These are phyloP conservation scores for Pyrocoelia pectoralis DNA, from an alignment of 2,888 invertebrate genomes.

Conservation along the genomic window DNA sequence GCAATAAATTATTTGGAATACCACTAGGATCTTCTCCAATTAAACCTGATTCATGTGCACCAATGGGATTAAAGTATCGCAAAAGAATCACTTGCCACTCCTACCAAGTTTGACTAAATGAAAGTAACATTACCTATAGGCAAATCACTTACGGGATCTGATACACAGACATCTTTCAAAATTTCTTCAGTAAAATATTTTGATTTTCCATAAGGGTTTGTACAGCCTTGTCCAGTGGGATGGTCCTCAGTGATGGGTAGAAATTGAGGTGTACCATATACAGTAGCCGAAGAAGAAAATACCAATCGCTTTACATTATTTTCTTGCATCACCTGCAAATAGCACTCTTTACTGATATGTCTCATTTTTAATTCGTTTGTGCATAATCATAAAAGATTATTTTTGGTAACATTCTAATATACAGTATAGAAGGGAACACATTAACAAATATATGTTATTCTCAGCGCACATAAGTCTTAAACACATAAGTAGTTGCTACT, in stretches of 20 bases:
- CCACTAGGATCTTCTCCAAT: conserved; percentile 95
- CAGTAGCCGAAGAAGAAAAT: conserved; percentile 92
- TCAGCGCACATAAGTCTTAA: too few species aligned
- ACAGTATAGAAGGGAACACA: too few species aligned
- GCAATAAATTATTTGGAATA: conserved; percentile 94
- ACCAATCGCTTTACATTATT: conserved; percentile 78
- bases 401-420: too few species aligned
- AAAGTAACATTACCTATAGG: not conserved
- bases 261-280: conserved; percentile 87
- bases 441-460: too few species aligned
- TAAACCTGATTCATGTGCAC: conserved; percentile 86
- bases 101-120: conserved; percentile 58
- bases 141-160: conserved; percentile 75
- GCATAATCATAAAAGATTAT: too few species aligned
- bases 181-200: conserved; percentile 96
- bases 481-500: too few species aligned
- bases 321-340: conserved; percentile 75
- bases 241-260: conserved; percentile 87
- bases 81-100: conserved; percentile 82
- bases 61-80: conserved; percentile 96
- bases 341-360: too few species aligned
- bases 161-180: conserved; percentile 81
- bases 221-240: conserved; percentile 82
- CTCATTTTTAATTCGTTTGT: too few species aligned
- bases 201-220: conserved; percentile 93